Base-by-base conservation (phyloP, 2,888 invertebrate genomes). In the Galerucella pusilla region DNA sequence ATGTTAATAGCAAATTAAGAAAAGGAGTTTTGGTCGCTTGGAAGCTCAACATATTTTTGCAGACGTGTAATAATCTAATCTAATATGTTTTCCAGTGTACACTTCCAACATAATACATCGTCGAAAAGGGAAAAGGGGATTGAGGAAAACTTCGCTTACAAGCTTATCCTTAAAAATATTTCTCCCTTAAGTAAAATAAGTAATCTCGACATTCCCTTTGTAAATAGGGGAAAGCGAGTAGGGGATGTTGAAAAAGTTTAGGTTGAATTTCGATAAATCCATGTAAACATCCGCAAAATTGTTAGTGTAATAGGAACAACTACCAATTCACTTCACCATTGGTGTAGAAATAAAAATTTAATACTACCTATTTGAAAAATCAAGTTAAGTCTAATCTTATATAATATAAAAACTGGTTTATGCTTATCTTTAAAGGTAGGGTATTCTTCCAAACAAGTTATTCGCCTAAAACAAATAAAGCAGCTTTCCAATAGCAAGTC, bases 281-380 rank as follows among this genome's bases (percentile, higher is more conserved):
- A 74, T 74, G 77, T 77, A 77, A 77, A 77, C 77, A 77, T 77
- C 65, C 70, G 72, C 76, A 77, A 76, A 77, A 73, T 75, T 75
- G 73, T 75, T 77, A 73, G 75, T 67, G 63, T 73, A 75, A 77
- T 73, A 66, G 71, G 66, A 59, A 77, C 68, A 70, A 77, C 75
- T 7, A 54, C 63, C 25, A 68, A 64, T 68, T 65, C 60, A 46
- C 35, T 54, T 63, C 67, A 61, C 11, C 64, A 64, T 7, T 45
- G 64, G 64, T 46, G 64, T 45, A 16, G 45, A 57, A 20, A 49
- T 7, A 9, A 42, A 42, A 42, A 42, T 35, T 35, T 35, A 35
- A 6, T 35, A 35, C 6, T 6, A 46, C 46, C 46, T 12, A 46
- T 12, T 2, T 12, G 12, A 45, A 6, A 46, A 46, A 46, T 46